Conservation (phyloP, 2,888 invertebrate species). For the Agonopterix arenella region DNA sequence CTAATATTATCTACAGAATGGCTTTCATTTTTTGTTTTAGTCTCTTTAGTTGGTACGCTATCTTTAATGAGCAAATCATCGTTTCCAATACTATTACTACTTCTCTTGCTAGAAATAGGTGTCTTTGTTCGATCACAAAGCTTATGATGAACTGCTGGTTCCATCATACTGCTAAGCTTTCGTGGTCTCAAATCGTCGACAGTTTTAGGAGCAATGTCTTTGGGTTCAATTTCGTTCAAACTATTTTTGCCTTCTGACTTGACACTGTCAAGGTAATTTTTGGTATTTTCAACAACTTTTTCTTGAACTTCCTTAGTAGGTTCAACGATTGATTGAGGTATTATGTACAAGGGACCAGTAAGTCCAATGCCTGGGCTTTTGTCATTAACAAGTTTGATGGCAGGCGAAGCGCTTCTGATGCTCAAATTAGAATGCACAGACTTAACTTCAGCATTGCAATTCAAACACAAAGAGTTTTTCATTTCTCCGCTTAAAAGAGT, state of each 20-base stretch:
- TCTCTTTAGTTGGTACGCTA: constrained; percentile 33
- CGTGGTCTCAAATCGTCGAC: constrained; percentile 36
- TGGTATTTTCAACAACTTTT: constrained; percentile 24
- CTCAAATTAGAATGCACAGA: constrained; percentile 59
- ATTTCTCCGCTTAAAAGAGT: constrained; percentile 70
- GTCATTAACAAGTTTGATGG: constrained; percentile 49
- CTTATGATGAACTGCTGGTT: constrained; percentile 77
- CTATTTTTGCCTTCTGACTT: constrained; percentile 31
- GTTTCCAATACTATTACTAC: constrained; percentile 50
- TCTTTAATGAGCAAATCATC: constrained; percentile 57
- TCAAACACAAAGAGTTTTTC: constrained; percentile 74
- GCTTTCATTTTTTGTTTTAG: constrained; percentile 37
- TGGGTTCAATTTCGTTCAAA: constrained; percentile 28
- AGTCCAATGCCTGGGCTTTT: constrained; percentile 34
- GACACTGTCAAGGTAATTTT: constrained; percentile 31
- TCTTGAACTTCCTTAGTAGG: constrained; percentile 18
- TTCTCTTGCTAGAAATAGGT: constrained; percentile 62
- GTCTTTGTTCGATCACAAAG: constrained; percentile 75
- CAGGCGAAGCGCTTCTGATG: constrained; percentile 55
- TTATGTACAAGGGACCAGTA: constrained; percentile 46
- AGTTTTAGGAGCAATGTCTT: constrained; percentile 28
- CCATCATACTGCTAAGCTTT: constrained; percentile 46
- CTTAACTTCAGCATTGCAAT: constrained; percentile 78
- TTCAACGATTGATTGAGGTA: constrained; percentile 39
- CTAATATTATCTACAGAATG: constrained; percentile 34